Base-by-base conservation (phyloP, 2,888 invertebrate genomes). In the Dione vanillae region DNA sequence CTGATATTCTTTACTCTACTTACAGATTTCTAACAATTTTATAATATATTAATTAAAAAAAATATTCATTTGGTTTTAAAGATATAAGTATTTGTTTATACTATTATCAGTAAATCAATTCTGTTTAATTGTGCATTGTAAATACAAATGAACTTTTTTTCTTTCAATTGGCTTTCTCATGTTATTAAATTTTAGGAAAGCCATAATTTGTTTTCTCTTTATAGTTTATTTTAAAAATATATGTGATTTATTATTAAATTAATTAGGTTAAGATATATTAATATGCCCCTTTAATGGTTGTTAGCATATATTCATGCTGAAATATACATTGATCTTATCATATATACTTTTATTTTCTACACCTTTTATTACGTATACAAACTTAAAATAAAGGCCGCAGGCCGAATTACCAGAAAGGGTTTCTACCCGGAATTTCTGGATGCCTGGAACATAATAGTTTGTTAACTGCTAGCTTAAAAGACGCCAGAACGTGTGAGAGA, bases 201-300 rank as follows among this genome's bases (percentile, higher is more conserved):
- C 54, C 62, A 54, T 61, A 20, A 35, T 67, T 56, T 37, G 52
- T 74, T 71, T 73, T 73, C 74, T 70, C 75, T 76, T 67, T 75
- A 76, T 64, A 76, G 58, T 74, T 78, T 80, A 66, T 62, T 41
- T 61, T 65, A 51, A 43, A 59, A 67, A 45, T 52, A 61, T 54
- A 86, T 89, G 88, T 89, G 87, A 89, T 89, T 78, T 84, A 81
- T 79, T 77, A 79, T 82, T 83, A 82, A 79, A 74, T 78, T 83
- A 81, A 80, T 76, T 85, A 85, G 78, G 73, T 76, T 87, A 87
- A 87, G 85, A 77, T 79, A 78, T 76, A 69, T 58, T 35, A 51
- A 54, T 72, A 79, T 80, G 85, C 84, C 77, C 78, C 78, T 77
- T 75, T 78, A 79, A 77, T 78, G 82, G 80, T 82, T 80, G 75